Evolutionary conservation across 1,140 invertebrate species (phyloP).

Genomic region (Dendroctonus ponderosae): DNA sequence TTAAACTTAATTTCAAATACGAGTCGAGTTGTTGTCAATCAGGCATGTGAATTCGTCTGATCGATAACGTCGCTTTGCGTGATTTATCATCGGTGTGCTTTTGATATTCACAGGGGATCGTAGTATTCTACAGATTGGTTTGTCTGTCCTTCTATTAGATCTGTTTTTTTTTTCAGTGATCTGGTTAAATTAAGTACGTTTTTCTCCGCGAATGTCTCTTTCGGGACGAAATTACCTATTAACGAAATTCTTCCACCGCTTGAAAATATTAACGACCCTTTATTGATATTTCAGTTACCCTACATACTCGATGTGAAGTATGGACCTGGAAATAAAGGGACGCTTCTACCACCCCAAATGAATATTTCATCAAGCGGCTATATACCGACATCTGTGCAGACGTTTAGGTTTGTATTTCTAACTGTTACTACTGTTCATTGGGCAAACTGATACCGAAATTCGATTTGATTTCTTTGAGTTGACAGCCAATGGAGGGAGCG

Average conservation of each 20-base stretch:
- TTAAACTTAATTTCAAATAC: too few relatives aligned
- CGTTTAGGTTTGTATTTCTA: conserved; percentile 60
- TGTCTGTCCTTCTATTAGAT: too few relatives aligned
- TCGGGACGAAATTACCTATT: background rate
- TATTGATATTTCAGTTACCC: conserved; percentile 60
- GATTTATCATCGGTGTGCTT: too few relatives aligned
- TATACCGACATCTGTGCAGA: conserved; percentile 72
- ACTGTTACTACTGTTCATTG: conserved; percentile 8
- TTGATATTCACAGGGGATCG: too few relatives aligned
- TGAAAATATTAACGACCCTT: conserved; percentile 25
- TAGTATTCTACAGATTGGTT: too few relatives aligned
- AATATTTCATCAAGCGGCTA: conserved; percentile 76
- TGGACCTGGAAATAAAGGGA: conserved; percentile 73
- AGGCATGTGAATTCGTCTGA: too few relatives aligned
- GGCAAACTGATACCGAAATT: too few relatives aligned
- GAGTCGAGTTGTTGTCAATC: too few relatives aligned
- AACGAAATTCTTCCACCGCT: conserved; percentile 4
- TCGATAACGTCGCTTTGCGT: too few relatives aligned
- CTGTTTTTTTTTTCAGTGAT: too few relatives aligned
- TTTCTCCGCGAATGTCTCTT: background rate
- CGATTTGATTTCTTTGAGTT: conserved; percentile 4
- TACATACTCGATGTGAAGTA: conserved; percentile 77
- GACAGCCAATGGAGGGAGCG: conserved; percentile 5
- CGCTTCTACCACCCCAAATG: conserved; percentile 71
- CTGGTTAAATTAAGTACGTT: too few relatives aligned